Percentiles rank a stretch among this genome's conserved stretches.
Conservation (phyloP, 1,140 invertebrate genomes). For the Lasioglossum baleicum region DNA sequence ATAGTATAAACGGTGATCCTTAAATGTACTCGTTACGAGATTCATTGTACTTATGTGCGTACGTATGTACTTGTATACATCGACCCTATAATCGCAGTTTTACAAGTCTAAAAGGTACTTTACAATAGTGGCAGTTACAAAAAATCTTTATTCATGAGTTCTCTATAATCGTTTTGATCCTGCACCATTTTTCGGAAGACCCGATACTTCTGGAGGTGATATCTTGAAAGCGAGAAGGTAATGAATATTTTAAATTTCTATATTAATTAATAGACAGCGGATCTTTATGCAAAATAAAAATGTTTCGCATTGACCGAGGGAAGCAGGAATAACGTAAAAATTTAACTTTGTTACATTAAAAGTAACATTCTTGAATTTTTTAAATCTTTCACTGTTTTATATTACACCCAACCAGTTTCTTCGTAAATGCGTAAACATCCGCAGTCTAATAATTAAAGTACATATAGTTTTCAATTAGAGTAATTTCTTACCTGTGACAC, state of each 20-base stretch:
- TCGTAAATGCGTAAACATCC: too few species aligned
- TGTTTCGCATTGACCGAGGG: too few species aligned
- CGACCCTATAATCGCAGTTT: too few species aligned
- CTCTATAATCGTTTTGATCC: conserved; percentile 87
- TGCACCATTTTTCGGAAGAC: conserved; percentile 91
- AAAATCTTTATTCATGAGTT: conserved; percentile 69
- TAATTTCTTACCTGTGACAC: conserved; percentile 77
- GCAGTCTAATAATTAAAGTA: too few species aligned
- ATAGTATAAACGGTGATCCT: not conserved
- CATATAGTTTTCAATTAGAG: not conserved
- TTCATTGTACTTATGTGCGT: not conserved
- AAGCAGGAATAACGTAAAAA: too few species aligned
- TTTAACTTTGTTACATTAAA: too few species aligned
- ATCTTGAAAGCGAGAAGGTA: conserved; percentile 78
- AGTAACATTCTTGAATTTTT: too few species aligned
- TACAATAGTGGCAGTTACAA: conserved; percentile 5
- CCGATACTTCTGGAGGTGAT: conserved; percentile 90
- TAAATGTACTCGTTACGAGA: not conserved
- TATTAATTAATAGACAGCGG: not conserved
- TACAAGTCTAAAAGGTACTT: too few species aligned
- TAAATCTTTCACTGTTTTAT: too few species aligned
- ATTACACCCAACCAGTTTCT: too few species aligned
- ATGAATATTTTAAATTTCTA: conserved; percentile 1
- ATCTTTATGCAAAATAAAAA: too few species aligned
- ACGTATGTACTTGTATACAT: too few species aligned